Evolutionary conservation across 2,797 vertebrate species (phyloP).

Genomic region (Smutsia temminckii): DNA sequence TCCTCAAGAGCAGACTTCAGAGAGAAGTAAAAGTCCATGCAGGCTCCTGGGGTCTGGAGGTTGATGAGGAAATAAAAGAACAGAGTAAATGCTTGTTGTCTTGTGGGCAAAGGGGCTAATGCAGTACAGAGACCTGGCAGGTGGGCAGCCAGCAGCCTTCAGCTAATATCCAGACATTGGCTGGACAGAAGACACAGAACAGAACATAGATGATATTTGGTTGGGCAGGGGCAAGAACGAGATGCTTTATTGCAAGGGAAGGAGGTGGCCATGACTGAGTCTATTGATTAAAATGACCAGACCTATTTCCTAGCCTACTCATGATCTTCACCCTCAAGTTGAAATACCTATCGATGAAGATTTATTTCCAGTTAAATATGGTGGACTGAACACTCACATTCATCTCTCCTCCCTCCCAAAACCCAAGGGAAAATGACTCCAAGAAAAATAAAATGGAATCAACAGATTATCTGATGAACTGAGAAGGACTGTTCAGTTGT

Average conservation of each 20-base stretch:
- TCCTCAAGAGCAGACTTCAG: neutral
- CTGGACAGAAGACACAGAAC: neutral
- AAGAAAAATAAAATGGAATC: constrained; percentile 38
- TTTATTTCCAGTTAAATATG: neutral
- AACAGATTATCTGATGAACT: neutral
- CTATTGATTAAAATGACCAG: neutral
- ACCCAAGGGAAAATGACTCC: neutral
- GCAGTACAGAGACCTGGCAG: neutral
- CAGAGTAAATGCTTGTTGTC: neutral
- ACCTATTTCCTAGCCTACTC: neutral
- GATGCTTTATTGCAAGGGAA: neutral
- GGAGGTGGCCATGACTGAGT: neutral
- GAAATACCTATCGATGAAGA: neutral
- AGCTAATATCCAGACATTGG: neutral
- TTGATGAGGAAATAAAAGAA: constrained; percentile 14
- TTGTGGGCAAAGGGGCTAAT: neutral
- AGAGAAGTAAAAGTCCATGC: neutral
- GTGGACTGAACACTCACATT: neutral
- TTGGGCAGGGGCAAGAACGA: neutral
- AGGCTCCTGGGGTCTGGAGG: neutral
- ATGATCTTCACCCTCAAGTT: neutral
- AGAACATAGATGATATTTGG: neutral
- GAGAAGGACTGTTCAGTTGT: neutral
- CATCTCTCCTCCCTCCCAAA: neutral
- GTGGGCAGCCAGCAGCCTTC: neutral